phyloP scores from a whole-genome alignment of 2,888 invertebrate species.

The Notodonta ziczac region DNA sequence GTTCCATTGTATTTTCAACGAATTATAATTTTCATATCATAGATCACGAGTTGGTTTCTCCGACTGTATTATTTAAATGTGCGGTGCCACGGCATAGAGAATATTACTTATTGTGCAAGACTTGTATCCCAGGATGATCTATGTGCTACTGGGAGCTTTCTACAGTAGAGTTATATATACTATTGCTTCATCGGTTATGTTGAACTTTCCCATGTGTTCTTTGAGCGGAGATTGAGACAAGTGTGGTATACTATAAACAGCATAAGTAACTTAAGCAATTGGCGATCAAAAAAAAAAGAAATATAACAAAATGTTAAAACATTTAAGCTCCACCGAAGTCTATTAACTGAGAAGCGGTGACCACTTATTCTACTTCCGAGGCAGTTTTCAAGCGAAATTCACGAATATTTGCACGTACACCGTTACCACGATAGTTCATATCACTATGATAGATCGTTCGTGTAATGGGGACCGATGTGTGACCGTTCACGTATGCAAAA shows the following conservation, averaged over 20 bases:
- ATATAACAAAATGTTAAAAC: not conserved
- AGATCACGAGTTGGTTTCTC: slow-evolving; percentile 4
- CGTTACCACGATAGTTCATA: slow-evolving; percentile 25
- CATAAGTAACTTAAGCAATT: too few species aligned
- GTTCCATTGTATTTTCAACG: slow-evolving; percentile 4
- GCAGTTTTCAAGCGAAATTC: slow-evolving; percentile 33
- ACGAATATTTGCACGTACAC: slow-evolving; percentile 51
- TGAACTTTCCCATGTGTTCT: too few species aligned
- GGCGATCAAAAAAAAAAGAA: too few species aligned
- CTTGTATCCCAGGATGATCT: slow-evolving; percentile 4
- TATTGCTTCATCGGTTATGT: too few species aligned
- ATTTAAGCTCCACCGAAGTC: slow-evolving; percentile 5
- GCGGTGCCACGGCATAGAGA: too few species aligned
- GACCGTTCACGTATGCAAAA: slow-evolving; percentile 1
- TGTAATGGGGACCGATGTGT: slow-evolving; percentile 23
- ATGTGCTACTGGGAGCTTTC: not conserved
- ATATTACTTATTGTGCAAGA: not conserved
- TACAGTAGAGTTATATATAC: not conserved
- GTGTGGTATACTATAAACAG: too few species aligned
- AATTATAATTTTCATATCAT: slow-evolving; percentile 3
- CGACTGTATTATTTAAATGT: too few species aligned
- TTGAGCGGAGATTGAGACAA: too few species aligned
- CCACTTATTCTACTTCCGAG: slow-evolving; percentile 32
- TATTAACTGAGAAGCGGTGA: slow-evolving; percentile 26
- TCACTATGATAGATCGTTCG: slow-evolving; percentile 29